Percentiles rank a stretch among this genome's conserved stretches.
Conservation (phyloP, 2,888 invertebrate genomes). For the Eumerus sabulonum region DNA sequence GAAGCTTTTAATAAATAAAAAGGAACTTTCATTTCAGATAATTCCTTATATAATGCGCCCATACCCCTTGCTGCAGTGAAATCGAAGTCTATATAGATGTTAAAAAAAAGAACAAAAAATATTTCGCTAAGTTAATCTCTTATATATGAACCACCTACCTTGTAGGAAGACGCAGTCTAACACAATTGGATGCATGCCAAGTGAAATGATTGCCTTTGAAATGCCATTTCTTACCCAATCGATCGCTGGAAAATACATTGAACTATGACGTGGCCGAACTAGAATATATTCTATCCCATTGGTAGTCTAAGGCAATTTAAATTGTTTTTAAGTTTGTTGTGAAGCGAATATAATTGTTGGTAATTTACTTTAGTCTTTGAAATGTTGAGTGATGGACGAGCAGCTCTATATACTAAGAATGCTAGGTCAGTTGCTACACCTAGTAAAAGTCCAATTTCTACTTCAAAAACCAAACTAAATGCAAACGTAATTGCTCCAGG, state of each 20-base stretch:
- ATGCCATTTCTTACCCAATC: constrained; percentile 90
- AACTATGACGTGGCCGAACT: constrained; percentile 88
- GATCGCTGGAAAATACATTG: constrained; percentile 89
- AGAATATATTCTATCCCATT: constrained; percentile 86
- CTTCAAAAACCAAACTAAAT: constrained; percentile 88
- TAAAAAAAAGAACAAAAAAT: constrained; percentile 10
- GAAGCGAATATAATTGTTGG: no score
- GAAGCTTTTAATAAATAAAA: constrained; percentile 82
- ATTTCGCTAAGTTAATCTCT: no score
- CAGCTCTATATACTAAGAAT: constrained; percentile 89
- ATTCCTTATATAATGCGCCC: constrained; percentile 86
- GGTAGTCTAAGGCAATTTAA: constrained; percentile 80
- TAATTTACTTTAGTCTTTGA: constrained; percentile 84
- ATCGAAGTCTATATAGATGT: constrained; percentile 84
- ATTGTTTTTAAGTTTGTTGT: no score
- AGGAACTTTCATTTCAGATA: constrained; percentile 85
- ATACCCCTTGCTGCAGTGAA: constrained; percentile 93
- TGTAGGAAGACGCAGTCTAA: constrained; percentile 90
- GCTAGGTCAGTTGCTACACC: constrained; percentile 90
- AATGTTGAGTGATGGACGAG: constrained; percentile 87
- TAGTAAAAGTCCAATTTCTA: constrained; percentile 91
- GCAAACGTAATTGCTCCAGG: constrained; percentile 92
- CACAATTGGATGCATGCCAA: constrained; percentile 87
- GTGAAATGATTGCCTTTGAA: constrained; percentile 85
- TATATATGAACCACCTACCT: no score